Evolutionary conservation across 2,113 vertebrate species (phyloP), one percentile per base, ranked within the genome.

Genomic region (Leptobrachium ailaonicum): DNA sequence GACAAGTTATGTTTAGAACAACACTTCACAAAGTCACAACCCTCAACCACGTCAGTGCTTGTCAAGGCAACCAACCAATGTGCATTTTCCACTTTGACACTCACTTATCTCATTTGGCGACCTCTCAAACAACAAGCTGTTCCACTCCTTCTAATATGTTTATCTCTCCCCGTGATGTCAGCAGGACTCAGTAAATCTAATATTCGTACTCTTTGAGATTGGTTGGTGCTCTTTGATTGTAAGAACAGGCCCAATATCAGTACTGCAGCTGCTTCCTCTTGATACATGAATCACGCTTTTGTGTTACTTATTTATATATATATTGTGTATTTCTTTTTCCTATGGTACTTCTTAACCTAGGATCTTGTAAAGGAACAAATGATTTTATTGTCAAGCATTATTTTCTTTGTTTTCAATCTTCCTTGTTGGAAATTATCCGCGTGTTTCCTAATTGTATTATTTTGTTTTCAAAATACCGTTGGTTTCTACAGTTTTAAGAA

Each of bases 221-320:
- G 83, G 87, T 66, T 88, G 84, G 83, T 86, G 82, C 77, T 85
- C 88, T 90, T 88, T 91, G 88, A 90, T 92, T 89, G 82, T 83
- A 83, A 88, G 88, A 88, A 88, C 81, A 82, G 82, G 82, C 45
- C 83, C 84, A 82, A 0, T 90, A 92, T 93, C 91, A 82, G 76
- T 13, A 76, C 44, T 44, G 77, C 93, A 92, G 91, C 92, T 93
- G 92, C 88, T 93, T 92, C 91, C 92, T 91, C 80, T 84, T 90
- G 88, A 88, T 87, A 90, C 0, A 74, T 40, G 56, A 75, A 6
- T 68, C 66, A 71, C 56, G 71, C 76, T 85, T 50, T 84, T 87
- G 83, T 87, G 87, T 87, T 71, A 2, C n/a, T n/a, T 60, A 32
- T 69, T 67, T 56, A 77, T 73, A 53, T 70, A 4, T 66, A 43